Percentiles rank a stretch among this genome's conserved stretches.
phyloP scores from a whole-genome alignment of 2,797 vertebrate species.

The Menidia menidia region DNA sequence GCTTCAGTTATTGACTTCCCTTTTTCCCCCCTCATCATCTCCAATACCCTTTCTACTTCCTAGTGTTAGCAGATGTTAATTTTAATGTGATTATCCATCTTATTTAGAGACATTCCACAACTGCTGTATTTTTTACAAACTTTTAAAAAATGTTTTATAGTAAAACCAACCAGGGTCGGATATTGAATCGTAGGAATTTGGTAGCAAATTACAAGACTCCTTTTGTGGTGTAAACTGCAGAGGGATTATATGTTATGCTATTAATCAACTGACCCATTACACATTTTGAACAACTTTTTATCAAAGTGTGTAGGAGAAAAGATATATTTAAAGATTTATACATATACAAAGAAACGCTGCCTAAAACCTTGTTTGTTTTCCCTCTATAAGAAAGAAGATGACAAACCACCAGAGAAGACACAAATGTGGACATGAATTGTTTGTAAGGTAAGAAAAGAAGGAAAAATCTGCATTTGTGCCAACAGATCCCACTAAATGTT shows the following conservation, averaged over 20 bases:
- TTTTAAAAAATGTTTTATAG: too few species aligned
- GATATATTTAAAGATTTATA: too few species aligned
- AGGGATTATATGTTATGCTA: background rate
- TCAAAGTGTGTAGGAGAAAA: background rate
- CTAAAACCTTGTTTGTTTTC: background rate
- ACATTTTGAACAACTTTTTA: background rate
- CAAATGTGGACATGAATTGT: background rate
- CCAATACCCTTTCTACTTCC: too few species aligned
- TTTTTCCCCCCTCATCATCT: slow-evolving; percentile 2
- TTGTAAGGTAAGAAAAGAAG: too few species aligned
- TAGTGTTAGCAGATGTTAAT: too few species aligned
- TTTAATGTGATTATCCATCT: too few species aligned
- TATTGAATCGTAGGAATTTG: too few species aligned
- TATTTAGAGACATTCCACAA: too few species aligned
- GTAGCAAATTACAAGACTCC: too few species aligned
- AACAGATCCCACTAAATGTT: background rate
- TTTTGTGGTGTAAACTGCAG: background rate
- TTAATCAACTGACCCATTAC: background rate
- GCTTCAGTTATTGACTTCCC: slow-evolving; percentile 32
- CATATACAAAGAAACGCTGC: too few species aligned
- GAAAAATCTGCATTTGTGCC: background rate
- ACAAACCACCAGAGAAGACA: background rate
- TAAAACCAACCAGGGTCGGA: too few species aligned
- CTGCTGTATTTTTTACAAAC: too few species aligned
- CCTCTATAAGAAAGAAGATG: background rate